phyloP scores from a whole-genome alignment of 2,797 vertebrate genomes.

The Oceanodroma leucorhoa region DNA sequence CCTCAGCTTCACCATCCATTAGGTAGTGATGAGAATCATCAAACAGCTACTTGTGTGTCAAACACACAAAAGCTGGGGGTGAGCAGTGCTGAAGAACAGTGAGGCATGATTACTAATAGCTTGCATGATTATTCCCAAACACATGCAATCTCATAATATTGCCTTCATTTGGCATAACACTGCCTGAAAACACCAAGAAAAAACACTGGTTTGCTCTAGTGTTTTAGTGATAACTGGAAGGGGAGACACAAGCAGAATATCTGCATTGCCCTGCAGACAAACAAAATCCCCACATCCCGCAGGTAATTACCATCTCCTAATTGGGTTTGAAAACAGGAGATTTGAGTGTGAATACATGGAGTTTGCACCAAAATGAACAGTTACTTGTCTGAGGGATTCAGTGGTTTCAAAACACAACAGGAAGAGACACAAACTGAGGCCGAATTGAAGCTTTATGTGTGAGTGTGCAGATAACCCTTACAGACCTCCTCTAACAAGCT shows the following conservation, averaged over 20 bases:
- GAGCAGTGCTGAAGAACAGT: not conserved
- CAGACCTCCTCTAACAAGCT: not conserved
- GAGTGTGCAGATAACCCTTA: not conserved
- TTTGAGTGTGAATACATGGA: slow-evolving; percentile 48
- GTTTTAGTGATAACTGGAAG: slow-evolving; percentile 66
- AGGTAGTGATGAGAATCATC: not conserved
- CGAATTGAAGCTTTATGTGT: not conserved
- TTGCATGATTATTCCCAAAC: slow-evolving; percentile 31
- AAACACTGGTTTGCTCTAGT: slow-evolving; percentile 61
- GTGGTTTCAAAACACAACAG: slow-evolving; percentile 31
- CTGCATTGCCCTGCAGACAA: slow-evolving; percentile 37
- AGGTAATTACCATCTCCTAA: slow-evolving; percentile 78
- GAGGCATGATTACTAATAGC: slow-evolving; percentile 18
- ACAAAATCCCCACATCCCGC: slow-evolving; percentile 66
- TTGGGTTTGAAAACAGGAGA: slow-evolving; percentile 70
- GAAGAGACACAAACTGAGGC: not conserved
- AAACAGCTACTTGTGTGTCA: not conserved
- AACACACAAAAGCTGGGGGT: not conserved
- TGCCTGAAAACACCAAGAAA: slow-evolving; percentile 39
- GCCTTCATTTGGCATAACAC: slow-evolving; percentile 39
- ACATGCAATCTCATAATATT: slow-evolving; percentile 14
- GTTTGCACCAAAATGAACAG: slow-evolving; percentile 58
- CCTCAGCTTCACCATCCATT: not conserved
- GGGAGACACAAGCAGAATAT: slow-evolving; percentile 52
- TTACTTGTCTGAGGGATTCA: slow-evolving; percentile 16